Evolutionary conservation across 1,140 invertebrate genomes (phyloP).

Genomic region (Augochlora pura): DNA sequence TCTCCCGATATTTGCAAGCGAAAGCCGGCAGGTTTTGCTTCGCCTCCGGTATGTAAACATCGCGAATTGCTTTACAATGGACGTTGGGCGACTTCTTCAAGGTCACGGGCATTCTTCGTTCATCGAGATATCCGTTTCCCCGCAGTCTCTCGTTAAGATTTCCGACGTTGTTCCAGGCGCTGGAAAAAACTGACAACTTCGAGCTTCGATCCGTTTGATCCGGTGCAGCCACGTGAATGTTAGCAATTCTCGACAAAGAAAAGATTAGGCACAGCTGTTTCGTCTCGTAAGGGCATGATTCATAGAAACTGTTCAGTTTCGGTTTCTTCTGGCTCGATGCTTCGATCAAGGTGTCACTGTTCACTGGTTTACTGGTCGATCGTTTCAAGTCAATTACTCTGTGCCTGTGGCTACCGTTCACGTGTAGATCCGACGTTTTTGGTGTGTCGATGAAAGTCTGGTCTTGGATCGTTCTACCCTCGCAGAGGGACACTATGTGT

Average conservation of each 20-base stretch:
- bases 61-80: constrained; percentile 53
- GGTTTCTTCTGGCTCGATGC: neutral
- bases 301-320: neutral
- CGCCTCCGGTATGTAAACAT: constrained; percentile 60
- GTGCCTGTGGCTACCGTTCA: neutral
- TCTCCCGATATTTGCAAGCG: constrained; percentile 51
- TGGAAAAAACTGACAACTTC: neutral
- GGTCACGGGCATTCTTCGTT: neutral
- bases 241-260: constrained; percentile 64
- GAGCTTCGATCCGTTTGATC: neutral
- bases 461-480: constrained; percentile 48
- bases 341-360: neutral
- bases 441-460: too few relatives aligned
- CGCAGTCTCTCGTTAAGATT: too few relatives aligned
- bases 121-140: too few relatives aligned
- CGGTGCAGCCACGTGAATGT: constrained; percentile 51
- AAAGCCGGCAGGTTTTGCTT: constrained; percentile 64
- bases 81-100: constrained; percentile 1
- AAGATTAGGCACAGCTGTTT: constrained; percentile 42
- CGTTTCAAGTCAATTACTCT: neutral
- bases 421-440: neutral
- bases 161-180: neutral
- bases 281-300: neutral
- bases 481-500: neutral
- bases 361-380: neutral